Evolutionary conservation across 2,888 invertebrate genomes (phyloP), one percentile per base, ranked within the genome.

Genomic region (Tinea trinotella): DNA sequence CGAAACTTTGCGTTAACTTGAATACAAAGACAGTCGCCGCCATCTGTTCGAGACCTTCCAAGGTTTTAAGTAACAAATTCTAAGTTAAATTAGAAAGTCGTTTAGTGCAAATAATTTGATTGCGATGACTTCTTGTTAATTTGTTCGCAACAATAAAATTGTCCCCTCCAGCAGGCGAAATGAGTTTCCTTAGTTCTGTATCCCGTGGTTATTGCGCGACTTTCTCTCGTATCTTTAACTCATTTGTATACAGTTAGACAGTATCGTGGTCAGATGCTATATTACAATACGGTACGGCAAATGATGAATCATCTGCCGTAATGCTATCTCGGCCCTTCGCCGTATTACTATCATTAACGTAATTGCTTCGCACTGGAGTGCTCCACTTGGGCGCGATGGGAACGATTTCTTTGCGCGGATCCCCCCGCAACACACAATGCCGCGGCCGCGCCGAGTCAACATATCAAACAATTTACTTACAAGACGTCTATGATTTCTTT

Each of bases 31-130:
- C 73, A 70, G 70, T 67, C 72, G 64, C 68, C 70, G 70, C 75
- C 76, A 76, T 76, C 75, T 75, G 72, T 69, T 30, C 4, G 7
- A 30, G 30, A 30, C 30, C 30, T 30, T 30, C 74, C 68, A 70
- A 69, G 65, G 70, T 67, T 62, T 59, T n/a, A 62, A 65, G 67
- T 74, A 76, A 78, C 76, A 30, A 30, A 30, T 30, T 30, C 30
- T 77, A 75, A 81, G 72, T 79, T 79, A 71, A 79, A 81, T 77
- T 73, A 78, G 77, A 78, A 75, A 71, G 70, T 66, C 66, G 66
- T 68, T 71, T 68, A 67, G 64, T 67, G 68, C 67, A 68, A 72
- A 75, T 79, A 75, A 79, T 76, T 75, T 68, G 72, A 74, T 76
- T 76, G 74, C 66, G 67, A 68, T 70, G 61, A 64, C 64, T 2